Conservation (phyloP, 2,113 vertebrate genomes). For the Strix uralensis region DNA sequence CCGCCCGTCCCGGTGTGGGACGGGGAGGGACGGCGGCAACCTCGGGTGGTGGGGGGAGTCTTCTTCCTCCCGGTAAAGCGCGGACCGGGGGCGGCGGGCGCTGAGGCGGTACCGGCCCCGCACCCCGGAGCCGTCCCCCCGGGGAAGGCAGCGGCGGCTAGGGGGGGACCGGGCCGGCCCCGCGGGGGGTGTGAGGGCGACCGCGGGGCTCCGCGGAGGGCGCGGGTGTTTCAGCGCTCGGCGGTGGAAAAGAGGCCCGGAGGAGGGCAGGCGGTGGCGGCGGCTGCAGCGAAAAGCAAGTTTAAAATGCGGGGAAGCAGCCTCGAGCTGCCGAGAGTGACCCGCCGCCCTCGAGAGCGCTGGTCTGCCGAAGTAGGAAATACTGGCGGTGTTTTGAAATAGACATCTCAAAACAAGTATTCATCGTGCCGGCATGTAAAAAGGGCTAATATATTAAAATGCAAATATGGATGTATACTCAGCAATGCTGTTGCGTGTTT, state of each 20-base stretch:
- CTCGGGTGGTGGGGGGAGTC: no score
- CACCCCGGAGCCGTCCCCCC: no score
- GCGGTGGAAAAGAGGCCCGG: not conserved
- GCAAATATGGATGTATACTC: constrained; percentile 17
- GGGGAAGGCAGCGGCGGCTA: not conserved
- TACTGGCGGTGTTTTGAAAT: not conserved
- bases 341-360: not conserved
- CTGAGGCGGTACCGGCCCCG: not conserved
- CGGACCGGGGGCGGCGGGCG: not conserved
- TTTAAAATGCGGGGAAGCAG: not conserved
- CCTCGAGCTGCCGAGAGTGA: not conserved
- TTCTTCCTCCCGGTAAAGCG: not conserved
- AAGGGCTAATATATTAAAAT: constrained; percentile 35
- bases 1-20: not conserved
- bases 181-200: no score
- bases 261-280: not conserved
- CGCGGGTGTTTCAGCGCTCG: not conserved
- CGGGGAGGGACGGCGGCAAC: not conserved
- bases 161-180: not conserved
- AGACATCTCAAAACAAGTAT: constrained; percentile 1
- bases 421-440: constrained; percentile 14
- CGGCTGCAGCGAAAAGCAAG: no score
- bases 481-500: constrained; percentile 40
- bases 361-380: not conserved
- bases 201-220: not conserved